Conservation (phyloP, 2,888 invertebrate species). For the Parthenolecanium corni region DNA sequence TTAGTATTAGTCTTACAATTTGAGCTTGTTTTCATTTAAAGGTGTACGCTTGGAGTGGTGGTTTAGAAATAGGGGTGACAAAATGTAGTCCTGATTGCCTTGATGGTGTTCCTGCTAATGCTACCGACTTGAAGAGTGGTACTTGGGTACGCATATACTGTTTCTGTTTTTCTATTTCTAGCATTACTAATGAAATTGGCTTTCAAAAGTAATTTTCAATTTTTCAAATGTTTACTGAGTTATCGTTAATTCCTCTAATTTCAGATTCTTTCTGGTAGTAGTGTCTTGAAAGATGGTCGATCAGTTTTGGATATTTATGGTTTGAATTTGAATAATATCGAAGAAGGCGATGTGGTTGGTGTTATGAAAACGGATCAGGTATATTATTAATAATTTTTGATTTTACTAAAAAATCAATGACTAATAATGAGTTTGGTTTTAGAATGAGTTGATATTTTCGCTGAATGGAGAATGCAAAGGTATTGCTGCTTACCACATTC, state of each 20-base stretch:
- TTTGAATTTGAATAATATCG: slow-evolving; percentile 66
- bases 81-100: slow-evolving; percentile 55
- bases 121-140: slow-evolving; percentile 63
- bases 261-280: slow-evolving; percentile 75
- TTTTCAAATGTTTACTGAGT: too few species aligned
- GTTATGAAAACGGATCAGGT: slow-evolving; percentile 55
- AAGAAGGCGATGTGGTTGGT: slow-evolving; percentile 71
- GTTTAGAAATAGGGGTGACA: slow-evolving; percentile 63
- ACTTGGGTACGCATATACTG: slow-evolving; percentile 55
- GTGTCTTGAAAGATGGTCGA: slow-evolving; percentile 68
- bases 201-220: neutral
- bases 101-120: slow-evolving; percentile 56
- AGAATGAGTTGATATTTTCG: slow-evolving; percentile 76
- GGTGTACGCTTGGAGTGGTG: slow-evolving; percentile 70
- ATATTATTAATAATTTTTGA: slow-evolving; percentile 3
- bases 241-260: slow-evolving; percentile 52
- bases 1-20: too few species aligned
- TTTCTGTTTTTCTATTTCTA: neutral
- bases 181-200: neutral
- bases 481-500: slow-evolving; percentile 67
- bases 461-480: slow-evolving; percentile 83
- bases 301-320: slow-evolving; percentile 74
- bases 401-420: neutral
- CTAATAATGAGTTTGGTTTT: slow-evolving; percentile 33
- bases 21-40: slow-evolving; percentile 37